Evolutionary conservation across 2,113 vertebrate genomes (phyloP), one percentile per base, ranked within the genome.

Genomic region (Rafetus swinhoei): DNA sequence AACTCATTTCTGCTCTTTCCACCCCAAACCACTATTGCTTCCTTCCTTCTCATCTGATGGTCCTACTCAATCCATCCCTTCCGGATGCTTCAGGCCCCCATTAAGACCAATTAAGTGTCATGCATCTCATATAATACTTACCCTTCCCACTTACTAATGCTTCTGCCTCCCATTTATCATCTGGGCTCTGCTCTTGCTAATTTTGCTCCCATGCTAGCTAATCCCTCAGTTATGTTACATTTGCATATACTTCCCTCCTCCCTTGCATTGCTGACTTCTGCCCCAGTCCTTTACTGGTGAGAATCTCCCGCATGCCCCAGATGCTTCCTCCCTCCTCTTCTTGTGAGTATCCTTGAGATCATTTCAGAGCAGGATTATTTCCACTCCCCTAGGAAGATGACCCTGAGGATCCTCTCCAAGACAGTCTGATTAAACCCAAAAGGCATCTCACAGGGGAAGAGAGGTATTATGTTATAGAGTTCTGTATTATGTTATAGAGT

Each of bases 401-500:
- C 22, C n/a, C 25, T 65, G 35, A 82, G 84, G 59, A 81, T 81
- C 5, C 11, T 81, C 55, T 94, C 45, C 24, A 81, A 52, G 19
- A 69, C 0, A 83, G 19, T 87, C 39, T 54, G 85, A 27, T 21
- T 21, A 92, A 82, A 76, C 1, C 13, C 45, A 90, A 88, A 62
- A 0, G 25, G 2, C 22, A 7, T 12, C 16, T 83, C 60, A n/a
- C 0, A 65, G 4, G 22, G 80, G 19, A 87, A 45, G 2, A 79
- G 81, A 83, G 88, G 2, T n/a, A 7, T 1, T 7, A 65, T 29
- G 32, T 29, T 29, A 65, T 65, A 65, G 13, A 16, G 29, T 45
- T 45, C 39, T 45, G 39, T 45, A 45, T 45, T 45, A 45, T 45
- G 39, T 45, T 45, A 45, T 7, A 45, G 45, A 45, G 45, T 45